Evolutionary conservation across 2,888 invertebrate genomes (phyloP), one percentile per base, ranked within the genome.

Genomic region (Andrena minutula): DNA sequence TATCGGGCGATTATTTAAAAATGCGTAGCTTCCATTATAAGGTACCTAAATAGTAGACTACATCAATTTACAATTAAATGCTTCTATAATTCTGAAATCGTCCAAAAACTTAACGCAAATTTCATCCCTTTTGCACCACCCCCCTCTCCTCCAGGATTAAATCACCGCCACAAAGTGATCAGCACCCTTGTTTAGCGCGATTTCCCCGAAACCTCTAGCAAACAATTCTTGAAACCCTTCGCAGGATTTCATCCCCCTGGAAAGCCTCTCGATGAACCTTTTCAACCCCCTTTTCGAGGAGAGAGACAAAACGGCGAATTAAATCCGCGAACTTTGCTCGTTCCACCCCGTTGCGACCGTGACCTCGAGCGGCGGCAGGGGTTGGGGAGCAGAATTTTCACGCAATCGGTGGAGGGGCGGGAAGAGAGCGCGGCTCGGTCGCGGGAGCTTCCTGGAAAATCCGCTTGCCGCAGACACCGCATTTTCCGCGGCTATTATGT

Each of bases 401-500:
- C 68, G 79, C 69, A 41, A 70, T 76, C 56, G 64, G 20, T 16
- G 8, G 8, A 3, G 10, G n/a, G n/a, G 5, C 2, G 35, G 53
- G 53, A 58, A 28, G 12, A 28, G 12, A 35, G 35, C 32, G n/a
- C 41, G 72, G 20, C 61, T 47, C 51, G 65, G 56, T 26, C 53
- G 49, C 68, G 56, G 26, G 78, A 47, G 56, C 23, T 77, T 78
- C 56, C 69, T 16, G 53, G 79, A 58, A 86, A 86, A 86, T 87
- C 87, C 75, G 87, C 82, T 86, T 82, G 77, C 58, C 79, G 63
- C 60, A 58, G 20, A 63, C 74, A 51, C 64, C 69, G 68, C 63
- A 64, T 76, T 79, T 74, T 76, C 68, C 75, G 77, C 69, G 81
- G 83, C 78, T 71, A 82, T 83, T 83, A 82, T 83, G 83, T 82